These are phyloP conservation scores for Platycercus adscitus DNA, from an alignment of 2,113 vertebrate genomes.

Conservation along the genomic window DNA sequence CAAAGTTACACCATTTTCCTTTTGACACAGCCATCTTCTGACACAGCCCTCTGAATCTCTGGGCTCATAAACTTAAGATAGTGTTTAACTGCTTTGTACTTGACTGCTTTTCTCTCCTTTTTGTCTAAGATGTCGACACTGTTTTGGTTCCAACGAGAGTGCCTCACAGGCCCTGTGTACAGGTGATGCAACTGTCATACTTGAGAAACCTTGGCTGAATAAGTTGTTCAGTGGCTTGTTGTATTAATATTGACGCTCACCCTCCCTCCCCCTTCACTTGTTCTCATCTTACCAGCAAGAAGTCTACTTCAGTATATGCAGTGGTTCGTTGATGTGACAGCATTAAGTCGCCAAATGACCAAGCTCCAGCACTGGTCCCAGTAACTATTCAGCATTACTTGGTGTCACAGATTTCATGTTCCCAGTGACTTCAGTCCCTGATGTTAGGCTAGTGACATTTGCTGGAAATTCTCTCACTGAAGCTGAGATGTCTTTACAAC, in stretches of 20 bases:
- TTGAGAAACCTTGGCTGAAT: background rate
- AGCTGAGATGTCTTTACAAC: background rate
- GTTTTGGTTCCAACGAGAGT: background rate
- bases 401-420: background rate
- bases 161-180: too few species aligned
- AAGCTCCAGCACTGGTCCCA: background rate
- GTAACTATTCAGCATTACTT: background rate
- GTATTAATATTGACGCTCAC: background rate
- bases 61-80: background rate
- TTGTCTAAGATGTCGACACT: background rate
- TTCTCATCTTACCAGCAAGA: background rate
- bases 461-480: background rate
- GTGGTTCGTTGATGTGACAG: background rate
- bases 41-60: background rate
- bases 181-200: background rate
- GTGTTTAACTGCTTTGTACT: background rate
- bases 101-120: background rate
- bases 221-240: background rate
- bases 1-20: background rate
- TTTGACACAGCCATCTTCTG: background rate
- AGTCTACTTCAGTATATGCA: background rate
- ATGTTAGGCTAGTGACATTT: background rate
- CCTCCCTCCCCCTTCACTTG: background rate
- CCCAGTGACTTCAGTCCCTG: background rate
- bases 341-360: background rate